These are phyloP conservation scores for Actinostola sp. DNA, from an alignment of 92 coral and sea anemone species.

Conservation along the genomic window DNA sequence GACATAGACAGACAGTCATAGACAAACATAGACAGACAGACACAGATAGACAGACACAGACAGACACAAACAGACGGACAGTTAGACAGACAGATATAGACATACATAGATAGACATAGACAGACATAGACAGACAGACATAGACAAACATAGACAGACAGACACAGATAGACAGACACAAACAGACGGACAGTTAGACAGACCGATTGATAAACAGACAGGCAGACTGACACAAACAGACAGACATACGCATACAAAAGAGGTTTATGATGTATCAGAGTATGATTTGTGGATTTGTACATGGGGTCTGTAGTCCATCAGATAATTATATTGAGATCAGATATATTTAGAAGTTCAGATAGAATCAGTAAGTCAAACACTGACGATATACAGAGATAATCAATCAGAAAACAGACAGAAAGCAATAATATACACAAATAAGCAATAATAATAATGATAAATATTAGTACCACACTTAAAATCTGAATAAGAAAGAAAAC, in stretches of 20 bases:
- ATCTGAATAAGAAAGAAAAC: no score
- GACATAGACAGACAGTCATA: neutral
- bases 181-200: neutral
- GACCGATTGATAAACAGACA: neutral
- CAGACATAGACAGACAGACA: no score
- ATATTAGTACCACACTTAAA: no score
- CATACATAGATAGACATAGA: neutral
- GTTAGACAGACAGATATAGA: neutral
- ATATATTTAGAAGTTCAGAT: no score
- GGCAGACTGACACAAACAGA: neutral
- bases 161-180: neutral
- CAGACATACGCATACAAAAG: conserved; percentile 9
- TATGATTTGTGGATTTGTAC: neutral
- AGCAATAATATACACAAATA: no score
- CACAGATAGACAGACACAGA: no score
- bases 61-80: neutral
- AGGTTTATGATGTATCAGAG: neutral
- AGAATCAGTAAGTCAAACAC: no score
- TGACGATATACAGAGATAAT: no score
- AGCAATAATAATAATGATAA: no score
- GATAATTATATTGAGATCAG: no score
- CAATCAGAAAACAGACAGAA: no score
- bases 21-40: neutral
- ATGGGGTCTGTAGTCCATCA: no score
- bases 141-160: neutral